phyloP scores from a whole-genome alignment of 2,113 vertebrate species.

The Phalacrocorax brasilianus region DNA sequence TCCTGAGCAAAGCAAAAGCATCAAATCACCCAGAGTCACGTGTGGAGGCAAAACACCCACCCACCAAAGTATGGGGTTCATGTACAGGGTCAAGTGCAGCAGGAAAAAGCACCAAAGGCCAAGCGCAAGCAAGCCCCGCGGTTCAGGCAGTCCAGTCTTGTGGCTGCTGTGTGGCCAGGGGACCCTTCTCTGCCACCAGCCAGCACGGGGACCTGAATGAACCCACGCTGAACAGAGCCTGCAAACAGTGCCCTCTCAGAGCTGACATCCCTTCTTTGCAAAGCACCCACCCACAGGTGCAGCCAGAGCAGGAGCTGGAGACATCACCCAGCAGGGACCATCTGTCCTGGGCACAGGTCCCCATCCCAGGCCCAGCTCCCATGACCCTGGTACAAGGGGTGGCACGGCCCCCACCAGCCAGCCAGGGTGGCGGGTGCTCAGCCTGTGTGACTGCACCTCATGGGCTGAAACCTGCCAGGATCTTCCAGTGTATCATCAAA shows the following conservation, averaged over 20 bases:
- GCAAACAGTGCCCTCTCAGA: not conserved
- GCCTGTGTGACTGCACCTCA: not conserved
- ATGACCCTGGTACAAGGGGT: accelerated
- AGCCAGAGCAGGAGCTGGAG: not conserved
- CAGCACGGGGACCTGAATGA: not conserved
- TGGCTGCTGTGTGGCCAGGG: accelerated
- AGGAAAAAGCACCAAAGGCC: not conserved
- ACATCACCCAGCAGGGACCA: accelerated
- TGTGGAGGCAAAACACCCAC: accelerated
- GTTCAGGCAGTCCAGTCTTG: accelerated
- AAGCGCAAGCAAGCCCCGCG: accelerated
- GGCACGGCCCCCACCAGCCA: not conserved
- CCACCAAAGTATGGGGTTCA: accelerated
- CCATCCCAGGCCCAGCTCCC: not conserved
- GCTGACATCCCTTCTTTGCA: accelerated
- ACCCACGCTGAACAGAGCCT: not conserved
- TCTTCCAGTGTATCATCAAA: not conserved
- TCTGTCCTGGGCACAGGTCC: accelerated
- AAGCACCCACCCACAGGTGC: not conserved
- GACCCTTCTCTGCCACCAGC: not conserved
- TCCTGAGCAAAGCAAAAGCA: not conserved
- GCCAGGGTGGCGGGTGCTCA: accelerated
- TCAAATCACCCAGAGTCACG: accelerated
- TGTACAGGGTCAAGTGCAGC: accelerated
- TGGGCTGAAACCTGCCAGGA: not conserved